Base-by-base conservation (phyloP, 2,797 vertebrate genomes). In the Gobio occitaniae region DNA sequence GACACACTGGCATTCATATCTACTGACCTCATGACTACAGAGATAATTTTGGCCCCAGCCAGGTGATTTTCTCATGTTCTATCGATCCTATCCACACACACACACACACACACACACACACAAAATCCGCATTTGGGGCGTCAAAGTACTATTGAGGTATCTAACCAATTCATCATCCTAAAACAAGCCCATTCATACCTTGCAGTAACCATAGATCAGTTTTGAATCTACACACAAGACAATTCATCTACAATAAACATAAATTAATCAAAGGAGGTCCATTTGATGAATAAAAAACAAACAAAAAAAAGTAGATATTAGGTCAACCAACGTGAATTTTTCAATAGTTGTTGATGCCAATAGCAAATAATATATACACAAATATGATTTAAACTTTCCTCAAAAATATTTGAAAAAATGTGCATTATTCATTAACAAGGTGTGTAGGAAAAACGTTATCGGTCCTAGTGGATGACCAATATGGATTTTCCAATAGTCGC, bases 1-100 rank as follows among this genome's bases (percentile, higher is more conserved):
- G 70, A 82, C 81, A 84, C 66, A 72, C 56, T 81, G 72, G 52
- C 81, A 86, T 88, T 48, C 68, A 80, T 52, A 79, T 85, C 68
- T 78, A 36, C 48, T 63, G 78, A 86, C 68, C 81, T 79, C 36
- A 19, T 80, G 65, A 78, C 65, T 38, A 59, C 52, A 54, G 25
- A 75, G 78, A 88, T 82, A 84, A 82, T 44, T 59, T 72, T 59
- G 71, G 52, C 75, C 47, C 36, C 50, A 41, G 48, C 29, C 70
- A 32, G 36, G 17, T 82, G 47, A 38, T 80, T 80, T 41, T 65
- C 32, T 74, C 54, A 65, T 41, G 69, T 75, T 80, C 32, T 17
- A 54, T 17, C 16, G 2, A 68, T 16, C 4, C 9, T 13, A 25
- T 81, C 21, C 66, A 12, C 32, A 56, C 54, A 44, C 41, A 44